Conservation (phyloP, 2,888 invertebrate genomes). For the Cotesia congregata region DNA sequence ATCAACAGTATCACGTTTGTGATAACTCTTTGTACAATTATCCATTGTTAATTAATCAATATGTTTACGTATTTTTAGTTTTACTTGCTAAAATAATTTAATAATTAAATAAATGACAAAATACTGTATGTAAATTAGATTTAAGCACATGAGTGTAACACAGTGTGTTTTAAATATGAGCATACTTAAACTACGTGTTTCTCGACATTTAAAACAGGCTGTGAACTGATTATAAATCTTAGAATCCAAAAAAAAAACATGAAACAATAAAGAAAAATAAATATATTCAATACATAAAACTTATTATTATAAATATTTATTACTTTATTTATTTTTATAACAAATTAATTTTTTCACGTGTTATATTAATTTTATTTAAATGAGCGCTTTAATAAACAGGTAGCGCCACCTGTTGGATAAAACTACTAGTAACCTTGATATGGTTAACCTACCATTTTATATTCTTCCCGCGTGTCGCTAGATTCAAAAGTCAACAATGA, state of each 20-base stretch:
- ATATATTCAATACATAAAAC: neutral
- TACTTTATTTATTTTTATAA: neutral
- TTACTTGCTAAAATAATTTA: constrained; percentile 16
- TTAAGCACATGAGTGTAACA: constrained; percentile 47
- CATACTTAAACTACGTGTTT: constrained; percentile 51
- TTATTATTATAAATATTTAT: neutral
- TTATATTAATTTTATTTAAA: too few relatives aligned
- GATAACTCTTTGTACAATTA: constrained; percentile 57
- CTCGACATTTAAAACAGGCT: constrained; percentile 61
- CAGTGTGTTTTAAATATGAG: constrained; percentile 59
- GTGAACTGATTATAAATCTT: constrained; percentile 52
- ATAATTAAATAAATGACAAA: constrained; percentile 13
- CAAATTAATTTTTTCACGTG: neutral
- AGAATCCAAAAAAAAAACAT: constrained; percentile 27
- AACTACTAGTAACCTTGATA: too few relatives aligned
- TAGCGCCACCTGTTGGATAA: too few relatives aligned
- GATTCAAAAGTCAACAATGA: too few relatives aligned
- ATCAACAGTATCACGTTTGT: constrained; percentile 33
- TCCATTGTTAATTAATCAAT: constrained; percentile 38
- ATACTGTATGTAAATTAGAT: constrained; percentile 49
- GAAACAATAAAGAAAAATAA: constrained; percentile 7
- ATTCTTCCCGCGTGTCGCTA: too few relatives aligned
- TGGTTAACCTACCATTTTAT: too few relatives aligned
- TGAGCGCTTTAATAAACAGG: too few relatives aligned
- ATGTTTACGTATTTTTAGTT: constrained; percentile 23